Base-by-base conservation (phyloP, 2,888 invertebrate species). In the Macaria notata region DNA sequence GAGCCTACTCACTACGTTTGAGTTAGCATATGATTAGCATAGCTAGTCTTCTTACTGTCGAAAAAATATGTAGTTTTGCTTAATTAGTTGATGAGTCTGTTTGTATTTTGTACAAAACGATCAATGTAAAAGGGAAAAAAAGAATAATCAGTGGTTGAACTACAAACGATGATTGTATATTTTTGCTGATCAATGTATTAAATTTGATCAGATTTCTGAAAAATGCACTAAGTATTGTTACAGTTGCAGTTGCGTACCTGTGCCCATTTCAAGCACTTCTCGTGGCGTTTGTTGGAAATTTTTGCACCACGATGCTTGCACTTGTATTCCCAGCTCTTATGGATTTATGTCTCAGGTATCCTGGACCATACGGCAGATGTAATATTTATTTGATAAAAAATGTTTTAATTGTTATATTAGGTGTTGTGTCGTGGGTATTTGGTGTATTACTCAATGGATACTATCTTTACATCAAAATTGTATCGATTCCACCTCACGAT, bases 281-380 rank as follows among this genome's bases (percentile, higher is more conserved):
- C 54, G 78, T 87, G 1, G 81, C 85, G 0, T 83, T 86, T 50
- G 81, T 83, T 7, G 86, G 86, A 0, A 83, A 78, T 54, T 63
- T 86, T 0, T 85, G 84, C 61, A 84, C 84, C 0, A 74, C 80
- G 0, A 58, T 82, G 53, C 63, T 85, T 4, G 73, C 79, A 0
- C 55, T 87, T 0, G 78, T 86, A 0, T 87, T 83, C 52, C 87
- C 87, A 0, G 81, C 84, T 0, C 49, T 82, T 39, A 87, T 87
- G 85, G 84, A 88, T 39, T 31, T 85, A 1, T 68, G 83, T 48
- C 65, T 87, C 4, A 66, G 74, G 55, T 85, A 86, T 50, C 86
- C 86, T 0, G 57, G 69, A 4, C 58, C 73, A 3, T 86, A 78
- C 44, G 86, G 86, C 3, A 60, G 56, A 41, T 70, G 61, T 43